These are phyloP conservation scores for Euclidia mi DNA, from an alignment of 2,888 invertebrate genomes.

Conservation along the genomic window DNA sequence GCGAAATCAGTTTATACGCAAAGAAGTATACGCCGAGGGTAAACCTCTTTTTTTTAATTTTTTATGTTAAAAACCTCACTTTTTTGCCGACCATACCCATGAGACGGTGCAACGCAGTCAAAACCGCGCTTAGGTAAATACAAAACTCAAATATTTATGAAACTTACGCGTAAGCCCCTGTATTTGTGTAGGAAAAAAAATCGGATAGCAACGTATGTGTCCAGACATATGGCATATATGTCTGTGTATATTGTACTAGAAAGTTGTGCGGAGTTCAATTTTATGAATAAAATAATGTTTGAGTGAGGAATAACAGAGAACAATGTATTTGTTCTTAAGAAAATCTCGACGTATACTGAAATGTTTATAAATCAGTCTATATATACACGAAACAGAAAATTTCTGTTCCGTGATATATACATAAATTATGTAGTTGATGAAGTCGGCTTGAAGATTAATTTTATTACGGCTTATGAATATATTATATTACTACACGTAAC, in stretches of 20 bases:
- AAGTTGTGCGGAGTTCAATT: slow-evolving; percentile 26
- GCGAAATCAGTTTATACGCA: too few relatives aligned
- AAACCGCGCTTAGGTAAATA: slow-evolving; percentile 59
- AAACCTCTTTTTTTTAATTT: slow-evolving; percentile 17
- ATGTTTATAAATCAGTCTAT: too few relatives aligned
- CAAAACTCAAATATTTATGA: slow-evolving; percentile 77
- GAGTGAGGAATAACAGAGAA: not conserved
- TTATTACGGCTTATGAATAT: too few relatives aligned
- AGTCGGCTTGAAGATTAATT: too few relatives aligned
- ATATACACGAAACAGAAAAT: too few relatives aligned
- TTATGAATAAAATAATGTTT: slow-evolving; percentile 48
- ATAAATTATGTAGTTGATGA: too few relatives aligned
- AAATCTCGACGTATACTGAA: too few relatives aligned
- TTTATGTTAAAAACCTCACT: slow-evolving; percentile 26
- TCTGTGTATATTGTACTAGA: slow-evolving; percentile 9
- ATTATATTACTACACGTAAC: too few relatives aligned
- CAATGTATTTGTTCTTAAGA: slow-evolving; percentile 4
- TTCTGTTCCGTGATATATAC: too few relatives aligned
- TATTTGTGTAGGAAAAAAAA: slow-evolving; percentile 59
- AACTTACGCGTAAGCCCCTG: slow-evolving; percentile 65
- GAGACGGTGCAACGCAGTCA: slow-evolving; percentile 45
- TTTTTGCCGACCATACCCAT: slow-evolving; percentile 29
- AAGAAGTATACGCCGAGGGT: not conserved
- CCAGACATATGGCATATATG: slow-evolving; percentile 48
- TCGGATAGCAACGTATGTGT: slow-evolving; percentile 40